phyloP scores from a whole-genome alignment of 2,888 invertebrate species.

The Tanytarsus gracilentus region DNA sequence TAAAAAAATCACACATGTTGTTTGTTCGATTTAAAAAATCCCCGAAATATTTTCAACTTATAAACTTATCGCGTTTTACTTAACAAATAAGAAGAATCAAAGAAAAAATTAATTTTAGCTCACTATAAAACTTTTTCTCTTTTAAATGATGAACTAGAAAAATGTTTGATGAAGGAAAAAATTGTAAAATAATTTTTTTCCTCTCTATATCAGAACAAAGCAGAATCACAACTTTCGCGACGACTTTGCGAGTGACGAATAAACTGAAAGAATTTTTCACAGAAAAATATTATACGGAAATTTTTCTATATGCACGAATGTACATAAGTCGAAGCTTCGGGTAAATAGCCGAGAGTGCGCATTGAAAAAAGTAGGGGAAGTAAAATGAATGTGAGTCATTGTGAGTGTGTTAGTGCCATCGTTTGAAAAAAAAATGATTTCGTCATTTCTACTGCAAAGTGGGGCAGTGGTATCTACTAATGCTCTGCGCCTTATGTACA shows the following conservation, averaged over 20 bases:
- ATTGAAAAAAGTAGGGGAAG: constrained; percentile 20
- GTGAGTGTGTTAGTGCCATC: not conserved
- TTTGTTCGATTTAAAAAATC: not conserved
- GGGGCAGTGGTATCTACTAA: constrained; percentile 18
- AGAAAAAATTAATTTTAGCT: not conserved
- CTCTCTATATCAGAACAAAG: constrained; percentile 23
- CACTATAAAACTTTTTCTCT: not conserved
- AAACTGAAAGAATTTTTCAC: constrained; percentile 29
- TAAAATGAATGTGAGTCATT: not conserved
- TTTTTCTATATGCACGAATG: not conserved
- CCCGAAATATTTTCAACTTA: no score
- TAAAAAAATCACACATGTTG: not conserved
- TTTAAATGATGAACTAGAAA: no score
- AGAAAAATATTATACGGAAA: constrained; percentile 29
- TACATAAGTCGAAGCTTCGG: constrained; percentile 18
- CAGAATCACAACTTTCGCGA: constrained; percentile 28
- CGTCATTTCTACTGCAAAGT: constrained; percentile 23
- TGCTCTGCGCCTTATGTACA: not conserved
- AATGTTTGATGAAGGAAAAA: not conserved
- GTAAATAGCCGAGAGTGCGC: constrained; percentile 12
- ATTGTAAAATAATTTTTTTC: not conserved
- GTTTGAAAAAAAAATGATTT: constrained; percentile 2
- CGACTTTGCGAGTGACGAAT: constrained; percentile 29
- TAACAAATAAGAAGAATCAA: not conserved
- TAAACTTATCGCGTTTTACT: no score